phyloP scores from a whole-genome alignment of 2,888 invertebrate species.

The Drosophila dives region DNA sequence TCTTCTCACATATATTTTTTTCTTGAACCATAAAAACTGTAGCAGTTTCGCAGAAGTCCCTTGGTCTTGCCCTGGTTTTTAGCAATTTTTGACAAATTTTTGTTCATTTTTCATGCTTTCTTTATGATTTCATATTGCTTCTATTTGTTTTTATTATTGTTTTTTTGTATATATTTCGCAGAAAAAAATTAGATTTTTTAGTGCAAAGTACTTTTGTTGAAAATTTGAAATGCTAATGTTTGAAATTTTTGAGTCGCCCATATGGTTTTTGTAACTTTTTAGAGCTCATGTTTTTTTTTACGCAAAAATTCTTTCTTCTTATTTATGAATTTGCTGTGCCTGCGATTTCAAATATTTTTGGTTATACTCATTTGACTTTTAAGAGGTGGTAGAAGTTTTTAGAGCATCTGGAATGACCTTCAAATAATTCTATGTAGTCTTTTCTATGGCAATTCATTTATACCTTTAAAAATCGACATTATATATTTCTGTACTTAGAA shows the following conservation, averaged over 20 bases:
- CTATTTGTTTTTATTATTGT: slow-evolving; percentile 22
- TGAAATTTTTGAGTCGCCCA: background rate
- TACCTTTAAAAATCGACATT: background rate
- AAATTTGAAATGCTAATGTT: slow-evolving; percentile 40
- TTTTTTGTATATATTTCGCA: slow-evolving; percentile 58
- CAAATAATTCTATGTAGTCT: slow-evolving; percentile 16
- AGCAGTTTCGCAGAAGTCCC: slow-evolving; percentile 67
- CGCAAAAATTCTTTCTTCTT: slow-evolving; percentile 36
- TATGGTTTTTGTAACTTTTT: slow-evolving; percentile 42
- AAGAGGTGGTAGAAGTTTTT: background rate
- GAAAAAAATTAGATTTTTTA: slow-evolving; percentile 81
- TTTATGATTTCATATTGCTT: slow-evolving; percentile 39
- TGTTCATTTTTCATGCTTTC: slow-evolving; percentile 21
- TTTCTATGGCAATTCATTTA: background rate
- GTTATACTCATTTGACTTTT: slow-evolving; percentile 10
- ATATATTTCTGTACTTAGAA: background rate
- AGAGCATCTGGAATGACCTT: slow-evolving; percentile 29
- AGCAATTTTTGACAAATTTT: slow-evolving; percentile 62
- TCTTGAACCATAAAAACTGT: slow-evolving; percentile 61
- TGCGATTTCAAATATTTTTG: slow-evolving; percentile 2
- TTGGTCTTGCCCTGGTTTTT: slow-evolving; percentile 69
- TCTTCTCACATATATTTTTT: slow-evolving; percentile 18
- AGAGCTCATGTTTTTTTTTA: slow-evolving; percentile 35
- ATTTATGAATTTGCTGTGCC: background rate
- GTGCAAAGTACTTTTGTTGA: slow-evolving; percentile 58